phyloP scores from a whole-genome alignment of 2,797 vertebrate species.

The Enteromius paludinosus region DNA sequence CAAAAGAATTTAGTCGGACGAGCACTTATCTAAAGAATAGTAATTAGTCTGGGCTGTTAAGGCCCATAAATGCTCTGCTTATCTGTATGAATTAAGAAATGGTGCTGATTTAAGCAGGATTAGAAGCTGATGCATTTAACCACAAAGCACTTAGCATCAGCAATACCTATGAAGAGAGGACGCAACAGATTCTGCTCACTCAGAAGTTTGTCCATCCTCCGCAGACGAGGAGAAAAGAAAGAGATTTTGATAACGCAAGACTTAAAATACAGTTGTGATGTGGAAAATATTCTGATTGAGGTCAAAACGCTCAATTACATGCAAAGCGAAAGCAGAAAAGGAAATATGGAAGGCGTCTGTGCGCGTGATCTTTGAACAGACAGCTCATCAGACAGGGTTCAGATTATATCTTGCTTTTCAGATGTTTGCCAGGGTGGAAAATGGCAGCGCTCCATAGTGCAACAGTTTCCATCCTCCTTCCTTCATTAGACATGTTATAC shows the following conservation, averaged over 20 bases:
- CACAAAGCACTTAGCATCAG: slow-evolving; percentile 78
- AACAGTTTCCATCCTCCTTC: slow-evolving; percentile 19
- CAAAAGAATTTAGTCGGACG: slow-evolving; percentile 80
- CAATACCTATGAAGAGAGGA: slow-evolving; percentile 65
- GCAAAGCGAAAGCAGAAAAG: slow-evolving; percentile 12
- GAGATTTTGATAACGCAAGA: slow-evolving; percentile 33
- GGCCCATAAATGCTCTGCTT: slow-evolving; percentile 77
- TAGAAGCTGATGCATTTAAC: slow-evolving; percentile 72
- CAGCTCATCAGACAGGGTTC: slow-evolving; percentile 21
- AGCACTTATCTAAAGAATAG: slow-evolving; percentile 81
- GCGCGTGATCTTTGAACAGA: slow-evolving; percentile 9
- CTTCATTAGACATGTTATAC: slow-evolving; percentile 66
- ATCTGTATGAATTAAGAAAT: slow-evolving; percentile 77
- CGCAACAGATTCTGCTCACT: slow-evolving; percentile 55
- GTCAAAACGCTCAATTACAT: slow-evolving; percentile 38
- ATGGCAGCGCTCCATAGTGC: slow-evolving; percentile 16
- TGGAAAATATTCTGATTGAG: slow-evolving; percentile 39
- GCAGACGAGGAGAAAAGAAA: slow-evolving; percentile 12
- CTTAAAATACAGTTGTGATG: slow-evolving; percentile 23
- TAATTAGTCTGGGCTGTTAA: slow-evolving; percentile 76
- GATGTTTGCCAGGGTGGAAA: slow-evolving; percentile 15
- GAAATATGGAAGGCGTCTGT: slow-evolving; percentile 48
- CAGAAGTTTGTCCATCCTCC: slow-evolving; percentile 34
- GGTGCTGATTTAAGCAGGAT: slow-evolving; percentile 83
- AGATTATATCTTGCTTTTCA: slow-evolving; percentile 19